Percentiles rank a stretch among this genome's conserved stretches.
Conservation (phyloP, 2,797 vertebrate species). For the Danio albolineatus region DNA sequence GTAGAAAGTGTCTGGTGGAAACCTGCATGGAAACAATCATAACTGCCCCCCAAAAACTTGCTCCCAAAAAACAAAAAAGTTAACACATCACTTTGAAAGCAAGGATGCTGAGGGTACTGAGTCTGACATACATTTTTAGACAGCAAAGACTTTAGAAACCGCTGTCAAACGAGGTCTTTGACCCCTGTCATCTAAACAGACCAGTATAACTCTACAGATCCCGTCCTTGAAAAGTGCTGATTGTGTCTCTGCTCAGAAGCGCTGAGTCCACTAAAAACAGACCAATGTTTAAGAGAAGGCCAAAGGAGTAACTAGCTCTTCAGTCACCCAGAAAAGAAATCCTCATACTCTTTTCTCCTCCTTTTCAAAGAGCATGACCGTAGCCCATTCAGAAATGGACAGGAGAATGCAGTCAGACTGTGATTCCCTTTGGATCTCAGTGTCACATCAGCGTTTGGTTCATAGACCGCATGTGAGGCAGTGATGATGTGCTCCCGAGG, state of each 20-base stretch:
- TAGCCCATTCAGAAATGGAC: background rate
- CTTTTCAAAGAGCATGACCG: background rate
- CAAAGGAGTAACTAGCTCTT: conserved; percentile 48
- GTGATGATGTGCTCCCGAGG: conserved; percentile 37
- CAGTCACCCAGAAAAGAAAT: conserved; percentile 56
- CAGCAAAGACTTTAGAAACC: conserved; percentile 15
- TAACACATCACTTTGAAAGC: background rate
- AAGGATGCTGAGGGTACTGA: background rate
- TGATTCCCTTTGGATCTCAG: conserved; percentile 13
- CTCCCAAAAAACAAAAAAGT: no score
- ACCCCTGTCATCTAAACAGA: conserved; percentile 61
- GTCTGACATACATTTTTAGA: conserved; percentile 10
- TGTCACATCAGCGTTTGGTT: conserved; percentile 8
- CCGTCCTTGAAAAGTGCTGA: conserved; percentile 74
- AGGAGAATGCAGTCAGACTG: background rate
- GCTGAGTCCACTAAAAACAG: conserved; percentile 69
- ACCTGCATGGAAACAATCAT: background rate
- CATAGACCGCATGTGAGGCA: conserved; percentile 48
- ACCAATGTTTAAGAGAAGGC: conserved; percentile 62
- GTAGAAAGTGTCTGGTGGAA: background rate
- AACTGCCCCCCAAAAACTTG: no score
- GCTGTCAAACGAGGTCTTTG: conserved; percentile 31
- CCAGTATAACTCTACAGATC: conserved; percentile 65
- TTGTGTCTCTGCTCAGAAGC: conserved; percentile 63
- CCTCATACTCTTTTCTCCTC: conserved; percentile 48